phyloP scores from a whole-genome alignment of 2,113 vertebrate genomes.

The Scopus umbretta region DNA sequence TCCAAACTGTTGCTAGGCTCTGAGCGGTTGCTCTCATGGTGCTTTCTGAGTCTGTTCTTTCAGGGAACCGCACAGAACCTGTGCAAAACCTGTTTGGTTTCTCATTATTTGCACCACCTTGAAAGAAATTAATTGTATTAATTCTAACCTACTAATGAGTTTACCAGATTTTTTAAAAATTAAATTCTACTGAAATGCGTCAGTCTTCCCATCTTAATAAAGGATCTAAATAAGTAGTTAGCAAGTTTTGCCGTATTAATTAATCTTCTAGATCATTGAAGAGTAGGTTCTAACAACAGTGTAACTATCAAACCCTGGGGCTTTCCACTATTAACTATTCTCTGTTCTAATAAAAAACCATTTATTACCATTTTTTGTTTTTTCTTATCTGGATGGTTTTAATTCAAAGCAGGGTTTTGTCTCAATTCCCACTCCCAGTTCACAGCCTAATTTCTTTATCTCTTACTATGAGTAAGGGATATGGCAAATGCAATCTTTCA shows the following conservation, averaged over 20 bases:
- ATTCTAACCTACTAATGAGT: neutral
- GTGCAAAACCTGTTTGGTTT: neutral
- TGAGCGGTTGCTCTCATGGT: neutral
- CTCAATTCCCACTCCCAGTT: neutral
- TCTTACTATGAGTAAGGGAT: too few relatives aligned
- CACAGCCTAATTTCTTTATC: neutral
- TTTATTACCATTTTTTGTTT: neutral
- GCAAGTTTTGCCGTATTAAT: neutral
- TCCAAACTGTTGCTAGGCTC: slow-evolving; percentile 26
- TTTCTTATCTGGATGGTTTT: neutral
- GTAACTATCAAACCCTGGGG: neutral
- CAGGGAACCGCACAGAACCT: neutral
- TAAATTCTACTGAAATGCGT: neutral
- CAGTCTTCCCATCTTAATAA: neutral
- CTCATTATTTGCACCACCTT: neutral
- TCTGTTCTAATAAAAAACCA: neutral
- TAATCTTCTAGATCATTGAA: neutral
- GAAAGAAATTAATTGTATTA: neutral
- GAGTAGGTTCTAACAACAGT: neutral
- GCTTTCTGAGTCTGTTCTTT: neutral
- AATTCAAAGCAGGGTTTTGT: neutral
- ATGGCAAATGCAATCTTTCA: neutral
- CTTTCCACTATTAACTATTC: neutral
- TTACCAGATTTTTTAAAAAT: neutral
- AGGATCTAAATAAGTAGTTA: neutral